These are phyloP conservation scores for Eupithecia inturbata DNA, from an alignment of 2,888 invertebrate species.

Conservation along the genomic window DNA sequence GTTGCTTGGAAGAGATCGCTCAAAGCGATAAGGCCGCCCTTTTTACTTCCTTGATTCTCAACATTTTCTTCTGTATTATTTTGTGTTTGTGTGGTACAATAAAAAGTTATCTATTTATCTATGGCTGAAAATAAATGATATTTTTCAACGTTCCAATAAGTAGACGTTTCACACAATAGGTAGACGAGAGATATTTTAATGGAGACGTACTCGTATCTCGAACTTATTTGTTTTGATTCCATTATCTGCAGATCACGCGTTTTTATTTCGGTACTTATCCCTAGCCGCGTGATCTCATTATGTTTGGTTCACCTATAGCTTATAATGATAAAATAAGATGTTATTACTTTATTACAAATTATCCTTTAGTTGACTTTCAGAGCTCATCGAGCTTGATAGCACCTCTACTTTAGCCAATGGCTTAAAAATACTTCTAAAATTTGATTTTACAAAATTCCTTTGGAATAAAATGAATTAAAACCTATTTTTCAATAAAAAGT, in stretches of 20 bases:
- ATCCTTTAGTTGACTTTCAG: conserved; percentile 74
- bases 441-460: conserved; percentile 32
- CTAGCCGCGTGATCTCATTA: conserved; percentile 47
- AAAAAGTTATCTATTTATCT: no score
- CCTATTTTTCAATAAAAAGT: conserved; percentile 26
- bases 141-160: neutral
- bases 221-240: conserved; percentile 2
- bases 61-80: no score
- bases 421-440: conserved; percentile 21
- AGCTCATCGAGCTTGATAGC: conserved; percentile 60
- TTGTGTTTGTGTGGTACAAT: no score
- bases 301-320: conserved; percentile 47
- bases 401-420: conserved; percentile 12
- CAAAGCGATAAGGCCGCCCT: no score
- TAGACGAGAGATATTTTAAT: neutral
- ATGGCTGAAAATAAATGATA: no score
- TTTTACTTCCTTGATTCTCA: no score
- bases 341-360: conserved; percentile 51
- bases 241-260: conserved; percentile 47
- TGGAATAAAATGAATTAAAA: conserved; percentile 39
- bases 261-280: conserved; percentile 45
- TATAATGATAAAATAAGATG: conserved; percentile 51
- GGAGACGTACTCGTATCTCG: neutral
- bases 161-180: neutral
- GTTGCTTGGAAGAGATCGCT: no score